Percentiles rank a stretch among this genome's conserved stretches.
Evolutionary conservation across 2,113 vertebrate genomes (phyloP).

Genomic region (Shinisaurus crocodilurus): DNA sequence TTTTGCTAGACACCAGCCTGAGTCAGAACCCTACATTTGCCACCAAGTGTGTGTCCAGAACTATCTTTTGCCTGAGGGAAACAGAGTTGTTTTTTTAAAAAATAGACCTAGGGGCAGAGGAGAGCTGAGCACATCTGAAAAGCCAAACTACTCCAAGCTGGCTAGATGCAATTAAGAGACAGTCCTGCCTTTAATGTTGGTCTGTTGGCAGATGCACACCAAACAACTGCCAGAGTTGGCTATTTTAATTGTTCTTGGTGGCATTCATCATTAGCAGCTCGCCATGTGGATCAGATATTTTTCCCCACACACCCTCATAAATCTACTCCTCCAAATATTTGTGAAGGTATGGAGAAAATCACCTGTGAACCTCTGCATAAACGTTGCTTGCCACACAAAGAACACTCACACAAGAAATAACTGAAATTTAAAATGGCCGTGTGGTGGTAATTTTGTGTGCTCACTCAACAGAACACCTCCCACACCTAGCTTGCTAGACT

Average conservation of each 20-base stretch:
- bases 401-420: not conserved
- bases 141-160: not conserved
- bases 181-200: not conserved
- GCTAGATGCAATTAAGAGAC: not conserved
- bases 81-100: not conserved
- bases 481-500: not conserved
- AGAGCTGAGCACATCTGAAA: not conserved
- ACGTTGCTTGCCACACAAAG: not conserved
- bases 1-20: too few relatives aligned
- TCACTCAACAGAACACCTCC: not conserved
- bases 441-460: not conserved
- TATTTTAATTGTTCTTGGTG: not conserved
- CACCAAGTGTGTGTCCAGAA: not conserved
- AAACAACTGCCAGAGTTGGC: not conserved
- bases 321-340: not conserved
- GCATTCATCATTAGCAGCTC: not conserved
- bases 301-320: not conserved
- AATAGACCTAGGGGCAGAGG: not conserved
- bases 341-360: not conserved
- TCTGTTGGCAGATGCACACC: not conserved
- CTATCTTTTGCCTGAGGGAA: not conserved
- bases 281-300: not conserved
- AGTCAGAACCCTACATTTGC: too few relatives aligned
- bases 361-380: not conserved
- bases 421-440: not conserved